Evolutionary conservation across 2,113 vertebrate species (phyloP).

Genomic region (Capricornis sumatraensis): DNA sequence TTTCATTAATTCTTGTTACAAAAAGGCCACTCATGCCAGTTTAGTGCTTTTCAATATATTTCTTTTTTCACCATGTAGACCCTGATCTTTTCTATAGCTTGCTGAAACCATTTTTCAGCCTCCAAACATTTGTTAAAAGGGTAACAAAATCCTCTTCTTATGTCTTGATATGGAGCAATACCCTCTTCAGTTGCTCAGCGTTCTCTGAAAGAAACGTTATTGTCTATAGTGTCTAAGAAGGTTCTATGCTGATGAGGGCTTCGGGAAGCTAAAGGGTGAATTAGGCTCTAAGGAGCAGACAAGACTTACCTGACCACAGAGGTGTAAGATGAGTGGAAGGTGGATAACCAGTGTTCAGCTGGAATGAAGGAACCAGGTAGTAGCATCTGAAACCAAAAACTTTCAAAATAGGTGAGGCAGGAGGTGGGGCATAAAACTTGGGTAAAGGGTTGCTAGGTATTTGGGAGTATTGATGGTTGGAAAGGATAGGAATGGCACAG

Average conservation of each 20-base stretch:
- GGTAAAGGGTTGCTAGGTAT: background rate
- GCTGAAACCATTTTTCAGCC: background rate
- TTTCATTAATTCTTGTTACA: background rate
- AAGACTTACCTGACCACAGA: background rate
- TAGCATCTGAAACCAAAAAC: background rate
- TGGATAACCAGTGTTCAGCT: background rate
- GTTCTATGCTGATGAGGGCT: background rate
- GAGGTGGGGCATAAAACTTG: background rate
- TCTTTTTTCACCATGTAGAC: background rate
- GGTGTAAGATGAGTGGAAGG: background rate
- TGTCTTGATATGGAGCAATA: background rate
- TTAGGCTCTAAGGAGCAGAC: background rate
- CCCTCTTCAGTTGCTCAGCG: background rate
- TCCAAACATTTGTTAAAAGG: background rate
- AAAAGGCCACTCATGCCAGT: background rate
- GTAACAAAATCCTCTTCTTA: background rate
- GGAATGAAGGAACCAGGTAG: background rate
- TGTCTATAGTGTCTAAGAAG: background rate
- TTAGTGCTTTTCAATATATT: background rate
- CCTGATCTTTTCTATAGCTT: background rate
- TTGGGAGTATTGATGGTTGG: background rate
- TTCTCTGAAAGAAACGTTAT: background rate
- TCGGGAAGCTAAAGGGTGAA: background rate
- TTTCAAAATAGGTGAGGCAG: background rate
- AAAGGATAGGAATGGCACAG: background rate